Percentiles rank a stretch among this genome's conserved stretches.
Conservation (phyloP, 1,140 invertebrate genomes). For the Plodia interpunctella region DNA sequence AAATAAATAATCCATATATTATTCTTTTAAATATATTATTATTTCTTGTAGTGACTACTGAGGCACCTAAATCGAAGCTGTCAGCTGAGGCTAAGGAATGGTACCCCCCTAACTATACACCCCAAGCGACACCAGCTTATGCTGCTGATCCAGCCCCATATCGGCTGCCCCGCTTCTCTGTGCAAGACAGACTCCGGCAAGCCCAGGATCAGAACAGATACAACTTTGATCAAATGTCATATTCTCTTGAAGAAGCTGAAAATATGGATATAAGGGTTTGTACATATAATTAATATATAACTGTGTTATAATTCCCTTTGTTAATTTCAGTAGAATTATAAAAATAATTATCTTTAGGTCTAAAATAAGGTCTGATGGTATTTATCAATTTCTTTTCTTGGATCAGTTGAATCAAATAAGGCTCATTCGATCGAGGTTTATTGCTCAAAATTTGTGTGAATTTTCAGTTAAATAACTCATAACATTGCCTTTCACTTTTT, state of each 20-base stretch:
- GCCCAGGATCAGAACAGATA: constrained; percentile 66
- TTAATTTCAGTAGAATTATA: too few species aligned
- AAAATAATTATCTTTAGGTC: too few species aligned
- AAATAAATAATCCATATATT: too few species aligned
- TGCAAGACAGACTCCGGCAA: constrained; percentile 65
- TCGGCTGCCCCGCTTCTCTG: constrained; percentile 58
- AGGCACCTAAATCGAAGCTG: constrained; percentile 59
- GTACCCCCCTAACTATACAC: constrained; percentile 74
- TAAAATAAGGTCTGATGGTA: too few species aligned
- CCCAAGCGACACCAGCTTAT: constrained; percentile 41
- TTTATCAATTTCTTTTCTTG: too few species aligned
- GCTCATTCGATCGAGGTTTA: too few species aligned
- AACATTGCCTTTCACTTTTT: not conserved
- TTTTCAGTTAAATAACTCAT: too few species aligned
- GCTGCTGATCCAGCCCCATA: constrained; percentile 42
- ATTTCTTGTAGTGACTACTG: constrained; percentile 36
- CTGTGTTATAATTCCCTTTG: too few species aligned
- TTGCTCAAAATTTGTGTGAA: too few species aligned
- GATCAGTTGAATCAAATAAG: too few species aligned
- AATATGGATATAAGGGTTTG: constrained; percentile 59
- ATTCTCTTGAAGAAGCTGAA: constrained; percentile 58
- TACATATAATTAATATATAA: constrained; percentile 5
- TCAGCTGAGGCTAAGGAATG: constrained; percentile 75
- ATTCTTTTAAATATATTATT: constrained; percentile 14
- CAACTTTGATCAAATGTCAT: constrained; percentile 64